phyloP scores from a whole-genome alignment of 2,888 invertebrate species.

The Agrochola lychnidis region DNA sequence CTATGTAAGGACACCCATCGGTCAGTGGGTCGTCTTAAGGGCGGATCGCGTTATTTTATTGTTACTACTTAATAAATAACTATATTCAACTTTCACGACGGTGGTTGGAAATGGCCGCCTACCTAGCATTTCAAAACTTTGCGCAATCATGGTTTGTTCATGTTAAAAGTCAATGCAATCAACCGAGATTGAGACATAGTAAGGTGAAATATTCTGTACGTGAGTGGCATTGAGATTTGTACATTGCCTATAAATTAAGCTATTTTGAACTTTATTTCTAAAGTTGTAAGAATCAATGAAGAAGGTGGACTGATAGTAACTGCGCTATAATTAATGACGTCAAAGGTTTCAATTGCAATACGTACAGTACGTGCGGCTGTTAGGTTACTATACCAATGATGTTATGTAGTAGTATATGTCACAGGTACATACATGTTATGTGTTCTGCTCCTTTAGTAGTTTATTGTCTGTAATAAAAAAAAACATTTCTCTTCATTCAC shows the following conservation, averaged over 20 bases:
- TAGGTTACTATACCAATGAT: slow-evolving; percentile 7
- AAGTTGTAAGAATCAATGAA: slow-evolving; percentile 5
- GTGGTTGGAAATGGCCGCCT: slow-evolving; percentile 3
- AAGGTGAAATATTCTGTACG: slow-evolving; percentile 52
- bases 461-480: slow-evolving; percentile 19
- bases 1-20: neutral
- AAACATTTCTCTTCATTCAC: slow-evolving; percentile 22
- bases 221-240: slow-evolving; percentile 29
- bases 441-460: slow-evolving; percentile 11
- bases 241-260: slow-evolving; percentile 6
- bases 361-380: neutral
- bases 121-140: slow-evolving; percentile 46
- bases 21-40: no score
- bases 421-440: no score
- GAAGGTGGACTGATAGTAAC: neutral
- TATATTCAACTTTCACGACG: slow-evolving; percentile 10
- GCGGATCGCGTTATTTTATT: neutral
- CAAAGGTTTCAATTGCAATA: slow-evolving; percentile 35
- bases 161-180: slow-evolving; percentile 65
- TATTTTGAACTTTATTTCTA: slow-evolving; percentile 36
- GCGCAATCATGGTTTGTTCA: slow-evolving; percentile 54
- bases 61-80: neutral
- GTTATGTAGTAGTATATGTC: neutral
- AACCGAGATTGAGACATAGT: slow-evolving; percentile 54
- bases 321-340: slow-evolving; percentile 41